Percentiles rank a stretch among this genome's conserved stretches.
phyloP scores from a whole-genome alignment of 2,797 vertebrate species.

The Odontamblyopus lacepedii region DNA sequence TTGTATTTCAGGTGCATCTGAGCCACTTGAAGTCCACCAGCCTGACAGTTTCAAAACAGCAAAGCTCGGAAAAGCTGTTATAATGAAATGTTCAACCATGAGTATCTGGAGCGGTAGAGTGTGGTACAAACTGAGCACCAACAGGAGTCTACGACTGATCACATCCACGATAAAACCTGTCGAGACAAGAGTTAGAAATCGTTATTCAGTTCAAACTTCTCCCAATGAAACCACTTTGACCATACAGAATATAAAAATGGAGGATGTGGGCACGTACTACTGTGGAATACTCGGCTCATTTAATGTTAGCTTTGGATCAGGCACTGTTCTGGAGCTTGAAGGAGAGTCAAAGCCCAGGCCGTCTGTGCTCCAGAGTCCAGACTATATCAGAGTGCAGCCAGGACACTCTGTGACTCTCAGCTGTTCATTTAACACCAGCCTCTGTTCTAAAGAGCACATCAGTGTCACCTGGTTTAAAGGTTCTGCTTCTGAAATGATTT shows the following conservation, averaged over 20 bases:
- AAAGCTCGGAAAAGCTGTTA: neutral
- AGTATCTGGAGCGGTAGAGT: neutral
- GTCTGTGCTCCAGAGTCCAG: neutral
- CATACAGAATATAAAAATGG: neutral
- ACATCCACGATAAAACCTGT: conserved; percentile 11
- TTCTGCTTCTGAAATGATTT: conserved; percentile 28
- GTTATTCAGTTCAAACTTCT: neutral
- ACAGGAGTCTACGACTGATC: conserved; percentile 1
- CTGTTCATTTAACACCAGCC: neutral
- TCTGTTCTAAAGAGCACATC: neutral
- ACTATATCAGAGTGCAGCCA: neutral
- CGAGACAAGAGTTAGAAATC: conserved; percentile 8
- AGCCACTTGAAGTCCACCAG: neutral
- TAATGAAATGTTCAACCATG: neutral
- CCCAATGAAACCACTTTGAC: neutral
- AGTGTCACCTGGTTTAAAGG: conserved; percentile 14
- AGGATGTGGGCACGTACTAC: neutral
- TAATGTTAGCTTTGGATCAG: conserved; percentile 2
- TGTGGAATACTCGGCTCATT: neutral
- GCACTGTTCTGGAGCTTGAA: neutral
- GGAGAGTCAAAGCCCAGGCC: neutral
- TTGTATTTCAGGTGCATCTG: neutral
- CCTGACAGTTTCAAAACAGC: neutral
- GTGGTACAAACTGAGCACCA: conserved; percentile 3
- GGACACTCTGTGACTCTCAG: conserved; percentile 8